Conservation (phyloP, 2,113 vertebrate genomes). For the Poecilia latipinna region DNA sequence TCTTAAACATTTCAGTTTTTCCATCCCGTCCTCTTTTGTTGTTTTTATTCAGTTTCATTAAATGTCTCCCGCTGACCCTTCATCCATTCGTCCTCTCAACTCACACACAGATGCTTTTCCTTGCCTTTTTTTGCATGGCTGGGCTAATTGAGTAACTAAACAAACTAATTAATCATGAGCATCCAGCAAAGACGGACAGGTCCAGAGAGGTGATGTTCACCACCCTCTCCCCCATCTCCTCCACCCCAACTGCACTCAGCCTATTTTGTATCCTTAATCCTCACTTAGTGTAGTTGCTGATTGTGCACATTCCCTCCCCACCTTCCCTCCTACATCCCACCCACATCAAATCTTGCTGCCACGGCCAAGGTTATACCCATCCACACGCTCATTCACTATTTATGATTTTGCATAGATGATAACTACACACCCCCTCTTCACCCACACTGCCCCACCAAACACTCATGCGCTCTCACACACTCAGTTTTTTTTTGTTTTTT, state of each 20-base stretch:
- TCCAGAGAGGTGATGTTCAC: constrained; percentile 96
- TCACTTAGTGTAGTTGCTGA: constrained; percentile 90
- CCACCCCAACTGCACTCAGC: constrained; percentile 37
- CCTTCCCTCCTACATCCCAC: constrained; percentile 22
- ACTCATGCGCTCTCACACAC: neutral
- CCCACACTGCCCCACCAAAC: neutral
- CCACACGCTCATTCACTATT: constrained; percentile 98
- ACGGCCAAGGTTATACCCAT: constrained; percentile 94
- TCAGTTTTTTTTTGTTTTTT: no score
- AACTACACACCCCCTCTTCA: constrained; percentile 63
- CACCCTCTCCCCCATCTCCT: constrained; percentile 71
- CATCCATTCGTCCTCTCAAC: constrained; percentile 53
- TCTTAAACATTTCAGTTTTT: constrained; percentile 45
- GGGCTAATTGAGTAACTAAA: constrained; percentile 97
- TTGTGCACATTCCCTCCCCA: constrained; percentile 83
- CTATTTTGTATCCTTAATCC: constrained; percentile 93
- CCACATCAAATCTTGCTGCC: constrained; percentile 84
- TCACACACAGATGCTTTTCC: constrained; percentile 40
- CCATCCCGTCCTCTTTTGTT: constrained; percentile 53
- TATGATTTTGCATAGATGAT: constrained; percentile 98
- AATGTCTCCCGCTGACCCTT: constrained; percentile 43
- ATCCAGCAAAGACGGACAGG: constrained; percentile 92
- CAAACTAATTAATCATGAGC: constrained; percentile 97
- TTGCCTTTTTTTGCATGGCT: constrained; percentile 87
- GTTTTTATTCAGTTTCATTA: constrained; percentile 62